Evolutionary conservation across 2,113 vertebrate genomes (phyloP), one percentile per base, ranked within the genome.

Genomic region (Gila orcuttii): DNA sequence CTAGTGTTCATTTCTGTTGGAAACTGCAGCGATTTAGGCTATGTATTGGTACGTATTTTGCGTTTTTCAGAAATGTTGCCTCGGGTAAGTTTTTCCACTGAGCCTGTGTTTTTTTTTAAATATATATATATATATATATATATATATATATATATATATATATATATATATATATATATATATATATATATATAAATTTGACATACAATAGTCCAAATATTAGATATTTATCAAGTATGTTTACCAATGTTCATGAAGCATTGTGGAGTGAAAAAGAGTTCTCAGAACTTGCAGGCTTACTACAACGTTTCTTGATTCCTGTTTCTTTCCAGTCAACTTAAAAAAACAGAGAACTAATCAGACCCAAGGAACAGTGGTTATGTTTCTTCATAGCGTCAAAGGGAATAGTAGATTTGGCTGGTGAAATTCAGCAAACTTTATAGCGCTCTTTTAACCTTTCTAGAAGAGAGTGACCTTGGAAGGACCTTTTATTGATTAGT

Each of bases 331-430:
- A 60, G 31, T 80, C 36, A 28, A 64, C 15, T n/a, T 25, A 0
- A 47, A 80, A 80, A 62, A 74, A 31, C 33, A 39, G 12, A 39
- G 23, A 50, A 59, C 23, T 75, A 74, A 60, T 57, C 60, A 74
- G 33, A 25, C 82, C 15, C 36, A 45, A 60, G 71, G n/a, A 42
- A 42, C 68, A 83, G 55, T 52, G 60, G 36, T 62, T 64, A 45
- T 80, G 36, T 80, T 80, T 64, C 50, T 47, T 28, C 33, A 50
- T 23, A 15, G 31, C 0, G 6, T 68, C 45, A 50, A 85, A 85
- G 15, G 9, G 73, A 77, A 76, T 85, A 39, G 31, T 21, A 64
- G 36, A 78, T 57, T 52, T 68, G 60, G 62, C 83, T 78, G n/a
- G 42, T 50, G 28, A 69, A 71, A 79, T 50, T 33, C 25, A 33